These are phyloP conservation scores for Latrodectus elegans DNA, from an alignment of 2,888 invertebrate species.

Conservation along the genomic window DNA sequence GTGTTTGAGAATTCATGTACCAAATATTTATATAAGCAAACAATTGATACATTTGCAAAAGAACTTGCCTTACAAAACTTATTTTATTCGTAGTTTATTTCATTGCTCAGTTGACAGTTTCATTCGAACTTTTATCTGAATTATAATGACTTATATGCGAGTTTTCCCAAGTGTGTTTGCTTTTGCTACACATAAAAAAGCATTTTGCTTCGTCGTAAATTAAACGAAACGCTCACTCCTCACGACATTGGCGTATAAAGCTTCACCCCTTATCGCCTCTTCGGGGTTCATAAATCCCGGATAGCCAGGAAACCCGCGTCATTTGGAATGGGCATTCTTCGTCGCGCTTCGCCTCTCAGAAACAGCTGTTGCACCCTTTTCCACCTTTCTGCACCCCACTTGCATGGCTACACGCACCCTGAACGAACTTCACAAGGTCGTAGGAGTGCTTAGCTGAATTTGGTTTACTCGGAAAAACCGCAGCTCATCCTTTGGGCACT, in stretches of 20 bases:
- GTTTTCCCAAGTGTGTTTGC: too few relatives aligned
- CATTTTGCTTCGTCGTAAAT: too few relatives aligned
- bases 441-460: not conserved
- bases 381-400: not conserved
- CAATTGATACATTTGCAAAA: too few relatives aligned
- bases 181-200: too few relatives aligned
- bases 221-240: not conserved
- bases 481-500: not conserved
- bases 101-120: too few relatives aligned
- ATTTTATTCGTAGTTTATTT: too few relatives aligned
- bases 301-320: not conserved
- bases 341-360: not conserved
- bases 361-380: not conserved
- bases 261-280: not conserved
- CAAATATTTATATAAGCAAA: too few relatives aligned
- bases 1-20: too few relatives aligned
- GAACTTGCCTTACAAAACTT: too few relatives aligned
- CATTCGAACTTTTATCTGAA: too few relatives aligned
- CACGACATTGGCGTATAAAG: not conserved
- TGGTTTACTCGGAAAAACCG: not conserved
- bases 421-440: constrained; percentile 3
- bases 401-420: not conserved
- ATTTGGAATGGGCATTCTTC: constrained; percentile 1
- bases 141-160: too few relatives aligned
- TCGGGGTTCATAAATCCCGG: constrained; percentile 2